These are phyloP conservation scores for Mesorhabditis spiculigera DNA, from an alignment of 2,888 invertebrate genomes.

Conservation along the genomic window DNA sequence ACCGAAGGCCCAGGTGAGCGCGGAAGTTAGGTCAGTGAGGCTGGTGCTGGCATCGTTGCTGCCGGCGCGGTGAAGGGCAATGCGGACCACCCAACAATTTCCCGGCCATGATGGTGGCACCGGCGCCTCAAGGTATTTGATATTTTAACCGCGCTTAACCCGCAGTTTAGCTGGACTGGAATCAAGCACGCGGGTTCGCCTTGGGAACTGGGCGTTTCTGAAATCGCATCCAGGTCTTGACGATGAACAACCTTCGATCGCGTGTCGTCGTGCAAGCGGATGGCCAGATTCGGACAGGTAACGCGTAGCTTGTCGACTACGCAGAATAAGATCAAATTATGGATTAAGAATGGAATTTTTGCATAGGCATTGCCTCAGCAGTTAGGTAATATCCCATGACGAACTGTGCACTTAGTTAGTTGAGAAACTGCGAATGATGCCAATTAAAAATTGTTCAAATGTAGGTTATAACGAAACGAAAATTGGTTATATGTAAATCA, in stretches of 20 bases:
- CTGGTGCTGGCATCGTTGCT: conserved; percentile 97
- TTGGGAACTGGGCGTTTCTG: conserved; percentile 96
- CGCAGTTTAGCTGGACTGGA: conserved; percentile 77
- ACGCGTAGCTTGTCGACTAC: conserved; percentile 13
- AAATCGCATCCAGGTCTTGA: conserved; percentile 85
- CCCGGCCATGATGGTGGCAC: conserved; percentile 99
- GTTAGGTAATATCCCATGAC: too few relatives aligned
- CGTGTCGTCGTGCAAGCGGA: conserved; percentile 92
- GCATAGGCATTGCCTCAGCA: too few relatives aligned
- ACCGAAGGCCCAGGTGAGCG: conserved; percentile 91
- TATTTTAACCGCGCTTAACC: neutral
- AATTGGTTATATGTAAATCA: too few relatives aligned
- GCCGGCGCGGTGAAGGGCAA: conserved; percentile 96
- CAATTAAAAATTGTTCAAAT: too few relatives aligned
- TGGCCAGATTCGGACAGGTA: conserved; percentile 86
- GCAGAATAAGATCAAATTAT: too few relatives aligned
- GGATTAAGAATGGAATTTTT: too few relatives aligned
- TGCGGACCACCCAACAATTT: conserved; percentile 95
- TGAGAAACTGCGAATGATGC: too few relatives aligned
- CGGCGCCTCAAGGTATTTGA: conserved; percentile 69
- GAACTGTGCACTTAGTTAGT: too few relatives aligned
- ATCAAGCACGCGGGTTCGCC: conserved; percentile 95
- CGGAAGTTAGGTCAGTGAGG: conserved; percentile 96
- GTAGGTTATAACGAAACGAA: too few relatives aligned
- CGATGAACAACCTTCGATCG: conserved; percentile 67